Evolutionary conservation across 2,113 vertebrate species (phyloP).

Genomic region (Hemichromis elongatus): DNA sequence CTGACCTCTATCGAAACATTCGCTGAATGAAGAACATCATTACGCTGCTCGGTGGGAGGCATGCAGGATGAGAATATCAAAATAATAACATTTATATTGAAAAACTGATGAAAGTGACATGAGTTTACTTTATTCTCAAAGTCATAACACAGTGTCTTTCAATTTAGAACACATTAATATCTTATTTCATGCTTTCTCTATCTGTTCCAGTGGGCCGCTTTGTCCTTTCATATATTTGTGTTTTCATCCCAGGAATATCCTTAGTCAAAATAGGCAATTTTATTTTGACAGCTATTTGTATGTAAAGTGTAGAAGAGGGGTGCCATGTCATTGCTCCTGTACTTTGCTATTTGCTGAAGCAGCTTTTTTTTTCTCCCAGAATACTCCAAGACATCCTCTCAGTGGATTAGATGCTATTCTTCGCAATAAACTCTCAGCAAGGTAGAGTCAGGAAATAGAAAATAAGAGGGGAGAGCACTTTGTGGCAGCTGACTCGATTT

Average conservation of each 20-base stretch:
- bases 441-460: conserved; percentile 26
- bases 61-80: not conserved
- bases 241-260: conserved; percentile 55
- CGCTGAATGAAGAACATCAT: not conserved
- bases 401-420: conserved; percentile 51
- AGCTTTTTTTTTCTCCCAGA: conserved; percentile 34
- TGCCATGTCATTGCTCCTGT: conserved; percentile 47
- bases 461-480: not conserved
- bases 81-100: conserved; percentile 26
- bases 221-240: conserved; percentile 53
- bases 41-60: not conserved
- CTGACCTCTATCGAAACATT: not conserved
- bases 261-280: conserved; percentile 73
- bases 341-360: conserved; percentile 67
- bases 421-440: conserved; percentile 20
- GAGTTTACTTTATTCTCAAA: conserved; percentile 56
- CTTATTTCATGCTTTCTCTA: conserved; percentile 61
- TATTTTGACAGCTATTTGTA: conserved; percentile 79
- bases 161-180: conserved; percentile 63
- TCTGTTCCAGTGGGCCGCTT: conserved; percentile 56
- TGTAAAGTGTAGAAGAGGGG: conserved; percentile 60
- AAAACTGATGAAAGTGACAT: conserved; percentile 49
- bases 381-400: conserved; percentile 55
- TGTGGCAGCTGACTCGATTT: conserved; percentile 34
- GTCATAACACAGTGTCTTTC: conserved; percentile 38